phyloP scores from a whole-genome alignment of 2,113 vertebrate genomes.

The Clarias gariepinus region DNA sequence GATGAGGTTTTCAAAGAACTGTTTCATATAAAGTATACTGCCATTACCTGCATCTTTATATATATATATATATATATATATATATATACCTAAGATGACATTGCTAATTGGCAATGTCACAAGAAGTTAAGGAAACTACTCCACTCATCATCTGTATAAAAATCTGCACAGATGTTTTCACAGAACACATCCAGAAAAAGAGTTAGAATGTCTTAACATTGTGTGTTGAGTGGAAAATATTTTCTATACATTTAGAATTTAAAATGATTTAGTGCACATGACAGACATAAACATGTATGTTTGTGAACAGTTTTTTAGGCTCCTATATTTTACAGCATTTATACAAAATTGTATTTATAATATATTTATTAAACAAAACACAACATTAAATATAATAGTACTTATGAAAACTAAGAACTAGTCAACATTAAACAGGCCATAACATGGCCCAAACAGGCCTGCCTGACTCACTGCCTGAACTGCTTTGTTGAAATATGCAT shows the following conservation, averaged over 20 bases:
- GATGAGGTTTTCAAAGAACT: background rate
- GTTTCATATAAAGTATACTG: background rate
- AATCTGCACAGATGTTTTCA: background rate
- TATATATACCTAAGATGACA: too few relatives aligned
- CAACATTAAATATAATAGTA: background rate
- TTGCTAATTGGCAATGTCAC: background rate
- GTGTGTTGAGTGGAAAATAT: background rate
- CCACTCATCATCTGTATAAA: background rate
- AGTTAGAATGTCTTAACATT: background rate
- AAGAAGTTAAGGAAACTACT: background rate
- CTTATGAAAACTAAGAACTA: background rate
- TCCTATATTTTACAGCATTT: background rate
- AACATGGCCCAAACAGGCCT: background rate
- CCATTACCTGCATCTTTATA: background rate
- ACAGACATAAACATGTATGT: background rate
- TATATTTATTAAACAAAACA: background rate
- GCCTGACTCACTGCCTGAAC: background rate
- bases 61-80: too few relatives aligned
- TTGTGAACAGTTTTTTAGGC: background rate
- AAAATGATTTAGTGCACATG: background rate
- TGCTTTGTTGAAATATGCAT: background rate
- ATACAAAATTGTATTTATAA: background rate
- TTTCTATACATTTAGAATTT: background rate
- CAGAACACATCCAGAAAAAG: background rate
- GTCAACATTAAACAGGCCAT: background rate